phyloP scores from a whole-genome alignment of 2,888 invertebrate genomes.

The Oegoconia quadripuncta region DNA sequence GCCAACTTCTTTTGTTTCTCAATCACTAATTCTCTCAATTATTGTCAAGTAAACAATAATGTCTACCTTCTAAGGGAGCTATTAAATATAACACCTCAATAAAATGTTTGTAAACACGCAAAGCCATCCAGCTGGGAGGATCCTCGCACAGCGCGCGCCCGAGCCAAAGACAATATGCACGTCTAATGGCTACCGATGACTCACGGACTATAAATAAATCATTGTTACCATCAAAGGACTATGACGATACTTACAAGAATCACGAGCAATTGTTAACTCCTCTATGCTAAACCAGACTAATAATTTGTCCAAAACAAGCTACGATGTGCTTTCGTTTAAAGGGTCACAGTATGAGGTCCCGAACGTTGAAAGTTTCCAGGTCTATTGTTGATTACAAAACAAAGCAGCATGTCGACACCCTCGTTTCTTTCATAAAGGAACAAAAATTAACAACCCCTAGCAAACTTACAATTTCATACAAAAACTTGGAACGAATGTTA shows the following conservation, averaged over 20 bases:
- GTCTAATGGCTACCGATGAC: conserved; percentile 68
- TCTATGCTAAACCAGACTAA: conserved; percentile 76
- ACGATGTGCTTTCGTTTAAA: conserved; percentile 49
- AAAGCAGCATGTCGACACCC: conserved; percentile 75
- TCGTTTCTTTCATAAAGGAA: conserved; percentile 59
- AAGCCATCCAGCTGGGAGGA: conserved; percentile 67
- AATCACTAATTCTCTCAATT: conserved; percentile 43
- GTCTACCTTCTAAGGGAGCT: conserved; percentile 67
- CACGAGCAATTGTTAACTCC: conserved; percentile 60
- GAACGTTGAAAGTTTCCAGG: conserved; percentile 45
- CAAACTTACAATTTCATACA: conserved; percentile 54
- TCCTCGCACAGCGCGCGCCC: conserved; percentile 36
- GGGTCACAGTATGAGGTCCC: conserved; percentile 69
- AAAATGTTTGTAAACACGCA: conserved; percentile 78
- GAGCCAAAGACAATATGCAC: conserved; percentile 57
- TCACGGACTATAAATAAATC: conserved; percentile 71
- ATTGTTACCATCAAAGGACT: conserved; percentile 51
- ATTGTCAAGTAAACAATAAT: conserved; percentile 57
- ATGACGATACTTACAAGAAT: conserved; percentile 66
- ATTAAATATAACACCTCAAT: conserved; percentile 73
- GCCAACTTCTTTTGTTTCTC: conserved; percentile 17
- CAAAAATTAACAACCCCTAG: conserved; percentile 58
- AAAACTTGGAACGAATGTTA: conserved; percentile 60
- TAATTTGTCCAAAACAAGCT: conserved; percentile 74
- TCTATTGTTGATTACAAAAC: conserved; percentile 68